Percentiles rank a stretch among this genome's conserved stretches.
Evolutionary conservation across 2,888 invertebrate species (phyloP).

Genomic region (Monoplex corrugatus): DNA sequence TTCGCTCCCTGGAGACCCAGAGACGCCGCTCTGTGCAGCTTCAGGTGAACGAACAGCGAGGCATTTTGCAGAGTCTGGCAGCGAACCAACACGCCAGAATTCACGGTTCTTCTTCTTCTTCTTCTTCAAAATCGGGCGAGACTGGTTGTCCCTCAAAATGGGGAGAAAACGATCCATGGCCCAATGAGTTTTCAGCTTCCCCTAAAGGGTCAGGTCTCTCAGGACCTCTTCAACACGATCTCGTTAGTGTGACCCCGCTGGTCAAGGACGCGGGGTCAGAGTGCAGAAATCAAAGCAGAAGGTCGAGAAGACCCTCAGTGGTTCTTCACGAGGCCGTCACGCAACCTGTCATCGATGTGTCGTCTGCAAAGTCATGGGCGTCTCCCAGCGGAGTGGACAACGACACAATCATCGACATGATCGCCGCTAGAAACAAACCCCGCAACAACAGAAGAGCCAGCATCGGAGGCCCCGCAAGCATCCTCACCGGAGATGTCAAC

Average conservation of each 20-base stretch:
- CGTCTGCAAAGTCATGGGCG: background rate
- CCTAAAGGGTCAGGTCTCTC: background rate
- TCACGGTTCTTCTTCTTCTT: no score
- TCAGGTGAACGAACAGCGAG: background rate
- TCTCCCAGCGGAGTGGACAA: background rate
- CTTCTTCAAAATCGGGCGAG: background rate
- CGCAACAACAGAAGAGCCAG: background rate
- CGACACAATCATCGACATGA: constrained; percentile 25
- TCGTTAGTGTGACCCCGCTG: no score
- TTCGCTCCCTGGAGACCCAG: constrained; percentile 25
- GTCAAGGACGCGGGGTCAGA: background rate
- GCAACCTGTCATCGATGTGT: constrained; percentile 23
- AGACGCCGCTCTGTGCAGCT: constrained; percentile 13
- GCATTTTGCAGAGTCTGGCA: background rate
- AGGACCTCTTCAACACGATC: background rate
- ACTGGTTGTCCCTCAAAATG: background rate
- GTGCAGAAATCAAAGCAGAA: background rate
- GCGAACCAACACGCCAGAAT: background rate
- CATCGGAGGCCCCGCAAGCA: background rate
- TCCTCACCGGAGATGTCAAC: background rate
- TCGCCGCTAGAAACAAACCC: constrained; percentile 19
- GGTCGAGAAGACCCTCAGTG: background rate
- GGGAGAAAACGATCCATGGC: background rate
- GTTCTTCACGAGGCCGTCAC: background rate
- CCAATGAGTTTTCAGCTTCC: no score